Evolutionary conservation across 1,140 invertebrate species (phyloP).

Genomic region (Orchestia grillus): DNA sequence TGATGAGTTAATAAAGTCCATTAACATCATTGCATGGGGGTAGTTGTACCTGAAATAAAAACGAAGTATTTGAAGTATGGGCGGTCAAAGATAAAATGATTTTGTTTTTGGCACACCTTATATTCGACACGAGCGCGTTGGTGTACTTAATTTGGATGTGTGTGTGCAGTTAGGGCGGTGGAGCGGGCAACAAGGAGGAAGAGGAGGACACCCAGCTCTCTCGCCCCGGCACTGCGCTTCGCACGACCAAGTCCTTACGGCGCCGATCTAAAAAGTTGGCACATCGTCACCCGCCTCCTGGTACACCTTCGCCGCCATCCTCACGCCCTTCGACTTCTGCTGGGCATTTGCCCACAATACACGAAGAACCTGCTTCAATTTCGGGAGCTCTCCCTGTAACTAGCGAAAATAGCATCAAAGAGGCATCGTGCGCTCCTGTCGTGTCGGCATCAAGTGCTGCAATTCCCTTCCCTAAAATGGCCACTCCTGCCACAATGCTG

Average conservation of each 20-base stretch:
- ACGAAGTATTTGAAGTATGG: too few relatives aligned
- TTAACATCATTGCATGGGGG: too few relatives aligned
- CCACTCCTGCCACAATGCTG: background rate
- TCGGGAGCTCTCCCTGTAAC: background rate
- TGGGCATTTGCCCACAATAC: background rate
- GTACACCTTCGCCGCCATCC: background rate
- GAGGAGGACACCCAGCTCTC: background rate
- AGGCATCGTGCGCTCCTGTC: background rate
- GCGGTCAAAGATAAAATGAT: too few relatives aligned
- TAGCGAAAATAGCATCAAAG: background rate
- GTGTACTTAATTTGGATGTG: background rate
- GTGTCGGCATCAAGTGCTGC: background rate
- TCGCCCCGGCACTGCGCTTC: background rate
- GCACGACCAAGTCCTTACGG: background rate
- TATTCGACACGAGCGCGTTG: too few relatives aligned
- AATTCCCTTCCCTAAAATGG: background rate
- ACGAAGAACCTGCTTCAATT: background rate
- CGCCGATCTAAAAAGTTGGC: background rate
- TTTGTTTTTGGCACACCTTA: too few relatives aligned
- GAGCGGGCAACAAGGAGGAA: background rate
- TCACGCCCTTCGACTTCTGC: background rate
- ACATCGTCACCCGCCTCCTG: background rate
- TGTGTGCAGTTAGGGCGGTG: conserved; percentile 4
- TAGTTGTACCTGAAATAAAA: too few relatives aligned
- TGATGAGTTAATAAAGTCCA: too few relatives aligned